phyloP scores from a whole-genome alignment of 2,797 vertebrate genomes.

The Anolis apletophallus region DNA sequence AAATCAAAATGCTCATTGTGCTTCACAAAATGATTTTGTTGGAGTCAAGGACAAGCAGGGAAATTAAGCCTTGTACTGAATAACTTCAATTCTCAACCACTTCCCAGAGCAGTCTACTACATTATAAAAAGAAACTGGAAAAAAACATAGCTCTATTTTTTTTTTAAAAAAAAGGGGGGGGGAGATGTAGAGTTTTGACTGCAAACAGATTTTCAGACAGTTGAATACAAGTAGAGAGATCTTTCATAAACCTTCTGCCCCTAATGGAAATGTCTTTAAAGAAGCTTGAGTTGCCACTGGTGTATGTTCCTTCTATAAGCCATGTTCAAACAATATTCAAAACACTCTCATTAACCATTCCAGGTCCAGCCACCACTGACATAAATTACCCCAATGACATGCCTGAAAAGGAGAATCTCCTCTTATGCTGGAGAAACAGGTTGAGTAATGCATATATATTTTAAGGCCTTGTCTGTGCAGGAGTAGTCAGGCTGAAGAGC shows the following conservation, averaged over 20 bases:
- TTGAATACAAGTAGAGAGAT: not conserved
- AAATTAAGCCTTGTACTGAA: not conserved
- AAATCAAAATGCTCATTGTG: slow-evolving; percentile 46
- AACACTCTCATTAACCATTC: too few species aligned
- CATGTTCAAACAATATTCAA: too few species aligned
- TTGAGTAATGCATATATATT: too few species aligned
- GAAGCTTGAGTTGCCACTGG: too few species aligned
- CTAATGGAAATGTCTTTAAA: not conserved
- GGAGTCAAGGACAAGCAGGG: slow-evolving; percentile 29
- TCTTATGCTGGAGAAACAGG: too few species aligned
- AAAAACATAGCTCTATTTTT: too few species aligned
- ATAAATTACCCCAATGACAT: too few species aligned
- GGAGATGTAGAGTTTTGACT: not conserved
- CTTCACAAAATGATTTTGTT: slow-evolving; percentile 48
- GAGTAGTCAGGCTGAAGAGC: not conserved
- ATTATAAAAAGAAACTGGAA: not conserved
- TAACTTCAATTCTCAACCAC: not conserved
- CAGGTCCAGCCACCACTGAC: too few species aligned
- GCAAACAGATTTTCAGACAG: not conserved
- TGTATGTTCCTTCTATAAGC: too few species aligned
- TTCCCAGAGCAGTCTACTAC: not conserved
- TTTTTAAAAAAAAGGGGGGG: not conserved
- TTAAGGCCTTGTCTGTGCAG: not conserved
- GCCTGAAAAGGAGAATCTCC: too few species aligned
- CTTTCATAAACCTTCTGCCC: not conserved